A percentile compares a stretch with the other conserved stretches of the same genome.
Evolutionary conservation across 2,888 invertebrate species (phyloP).

Genomic region (Dicranocentrus wangi): DNA sequence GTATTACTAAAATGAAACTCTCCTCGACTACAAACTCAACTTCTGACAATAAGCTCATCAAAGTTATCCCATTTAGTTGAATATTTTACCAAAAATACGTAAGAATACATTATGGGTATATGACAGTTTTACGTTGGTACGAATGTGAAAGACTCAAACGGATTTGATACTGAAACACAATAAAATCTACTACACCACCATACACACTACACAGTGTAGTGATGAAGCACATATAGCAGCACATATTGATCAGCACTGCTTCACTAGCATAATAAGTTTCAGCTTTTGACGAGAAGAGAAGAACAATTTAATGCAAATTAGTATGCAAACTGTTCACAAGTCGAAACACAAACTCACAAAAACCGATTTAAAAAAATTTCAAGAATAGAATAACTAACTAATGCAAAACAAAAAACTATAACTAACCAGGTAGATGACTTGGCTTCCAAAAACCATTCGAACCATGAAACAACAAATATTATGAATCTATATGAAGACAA

Average conservation of each 20-base stretch:
- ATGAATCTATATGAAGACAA: too few relatives aligned
- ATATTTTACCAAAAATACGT: background rate
- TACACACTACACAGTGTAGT: too few relatives aligned
- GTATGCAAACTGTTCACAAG: background rate
- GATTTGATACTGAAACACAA: too few relatives aligned
- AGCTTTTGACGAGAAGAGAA: background rate
- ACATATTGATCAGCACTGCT: too few relatives aligned
- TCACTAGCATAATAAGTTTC: too few relatives aligned
- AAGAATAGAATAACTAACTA: background rate
- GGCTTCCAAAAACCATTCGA: too few relatives aligned
- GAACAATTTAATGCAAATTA: background rate
- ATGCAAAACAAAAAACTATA: too few relatives aligned
- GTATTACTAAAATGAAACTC: background rate
- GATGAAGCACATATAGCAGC: too few relatives aligned
- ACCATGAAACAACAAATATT: too few relatives aligned
- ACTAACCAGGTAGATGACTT: too few relatives aligned
- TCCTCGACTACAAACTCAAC: background rate
- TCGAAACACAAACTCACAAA: background rate
- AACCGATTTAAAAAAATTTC: background rate
- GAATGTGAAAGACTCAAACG: background rate
- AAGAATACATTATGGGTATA: background rate
- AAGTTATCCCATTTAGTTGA: background rate
- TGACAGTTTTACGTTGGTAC: background rate
- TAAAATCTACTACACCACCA: too few relatives aligned
- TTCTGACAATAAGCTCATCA: constrained; percentile 56